Percentiles rank a stretch among this genome's conserved stretches.
phyloP scores from a whole-genome alignment of 2,888 invertebrate species.

The Heliconius sara region DNA sequence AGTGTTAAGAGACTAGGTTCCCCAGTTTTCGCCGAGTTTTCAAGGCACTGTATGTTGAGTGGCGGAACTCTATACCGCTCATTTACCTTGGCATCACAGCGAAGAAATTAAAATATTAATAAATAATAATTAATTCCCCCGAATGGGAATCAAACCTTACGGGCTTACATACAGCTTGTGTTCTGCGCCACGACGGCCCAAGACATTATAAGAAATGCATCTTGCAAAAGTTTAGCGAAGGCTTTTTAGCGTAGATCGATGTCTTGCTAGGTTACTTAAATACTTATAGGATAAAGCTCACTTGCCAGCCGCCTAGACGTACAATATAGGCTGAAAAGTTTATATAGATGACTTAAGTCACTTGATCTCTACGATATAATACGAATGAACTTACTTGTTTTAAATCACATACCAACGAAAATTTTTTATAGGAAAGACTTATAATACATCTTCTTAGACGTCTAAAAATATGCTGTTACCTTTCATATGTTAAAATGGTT shows the following conservation, averaged over 20 bases:
- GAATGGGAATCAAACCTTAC: too few relatives aligned
- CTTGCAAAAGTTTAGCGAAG: constrained; percentile 27
- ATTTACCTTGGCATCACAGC: too few relatives aligned
- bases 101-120: too few relatives aligned
- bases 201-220: constrained; percentile 11
- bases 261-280: constrained; percentile 41
- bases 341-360: constrained; percentile 23
- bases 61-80: too few relatives aligned
- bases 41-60: too few relatives aligned
- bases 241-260: constrained; percentile 39
- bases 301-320: constrained; percentile 37
- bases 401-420: not conserved
- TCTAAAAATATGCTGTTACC: not conserved
- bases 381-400: not conserved
- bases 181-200: not conserved
- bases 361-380: constrained; percentile 6
- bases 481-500: constrained; percentile 16
- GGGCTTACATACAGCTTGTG: too few relatives aligned
- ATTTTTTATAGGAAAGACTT: not conserved
- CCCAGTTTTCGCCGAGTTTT: too few relatives aligned
- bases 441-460: not conserved
- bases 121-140: too few relatives aligned
- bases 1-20: too few relatives aligned
- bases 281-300: constrained; percentile 39
- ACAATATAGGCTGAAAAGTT: constrained; percentile 25